A percentile compares a stretch with the other conserved stretches of the same genome.
Conservation (phyloP, 2,113 vertebrate genomes). For the Solea solea region DNA sequence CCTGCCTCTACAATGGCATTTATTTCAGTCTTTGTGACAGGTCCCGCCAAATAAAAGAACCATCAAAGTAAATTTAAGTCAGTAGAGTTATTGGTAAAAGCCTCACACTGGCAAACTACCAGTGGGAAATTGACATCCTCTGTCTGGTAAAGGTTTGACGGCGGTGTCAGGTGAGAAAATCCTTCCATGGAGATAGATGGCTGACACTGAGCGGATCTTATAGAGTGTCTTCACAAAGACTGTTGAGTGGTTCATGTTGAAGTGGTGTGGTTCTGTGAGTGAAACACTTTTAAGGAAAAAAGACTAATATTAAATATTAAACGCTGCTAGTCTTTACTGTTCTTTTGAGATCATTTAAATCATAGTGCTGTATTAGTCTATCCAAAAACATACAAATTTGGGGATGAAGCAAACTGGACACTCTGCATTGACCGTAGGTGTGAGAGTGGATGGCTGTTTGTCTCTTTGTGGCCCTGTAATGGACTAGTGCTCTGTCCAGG, state of each 20-base stretch:
- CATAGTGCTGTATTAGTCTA: slow-evolving; percentile 13
- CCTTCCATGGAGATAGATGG: slow-evolving; percentile 15
- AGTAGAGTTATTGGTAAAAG: slow-evolving; percentile 11
- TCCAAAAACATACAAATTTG: no score
- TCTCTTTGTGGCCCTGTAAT: no score
- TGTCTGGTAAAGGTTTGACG: background rate
- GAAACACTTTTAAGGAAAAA: background rate
- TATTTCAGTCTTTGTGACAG: slow-evolving; percentile 24
- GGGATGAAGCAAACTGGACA: no score
- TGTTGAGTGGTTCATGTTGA: slow-evolving; percentile 1
- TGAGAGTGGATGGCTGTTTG: no score
- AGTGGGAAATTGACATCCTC: slow-evolving; percentile 1
- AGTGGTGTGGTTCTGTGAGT: background rate
- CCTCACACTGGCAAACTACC: background rate
- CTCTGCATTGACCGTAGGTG: no score
- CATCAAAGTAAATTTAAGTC: slow-evolving; percentile 21
- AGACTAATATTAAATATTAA: background rate
- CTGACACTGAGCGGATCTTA: slow-evolving; percentile 6
- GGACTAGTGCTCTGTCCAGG: no score
- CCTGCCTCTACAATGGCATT: slow-evolving; percentile 26
- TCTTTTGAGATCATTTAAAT: slow-evolving; percentile 20
- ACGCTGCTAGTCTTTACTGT: slow-evolving; percentile 15
- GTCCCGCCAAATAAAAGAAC: slow-evolving; percentile 20
- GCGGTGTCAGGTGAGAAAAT: background rate
- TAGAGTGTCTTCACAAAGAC: background rate